Evolutionary conservation across 2,113 vertebrate genomes (phyloP), one percentile per base, ranked within the genome.

Genomic region (Gnathonemus longibarbis): DNA sequence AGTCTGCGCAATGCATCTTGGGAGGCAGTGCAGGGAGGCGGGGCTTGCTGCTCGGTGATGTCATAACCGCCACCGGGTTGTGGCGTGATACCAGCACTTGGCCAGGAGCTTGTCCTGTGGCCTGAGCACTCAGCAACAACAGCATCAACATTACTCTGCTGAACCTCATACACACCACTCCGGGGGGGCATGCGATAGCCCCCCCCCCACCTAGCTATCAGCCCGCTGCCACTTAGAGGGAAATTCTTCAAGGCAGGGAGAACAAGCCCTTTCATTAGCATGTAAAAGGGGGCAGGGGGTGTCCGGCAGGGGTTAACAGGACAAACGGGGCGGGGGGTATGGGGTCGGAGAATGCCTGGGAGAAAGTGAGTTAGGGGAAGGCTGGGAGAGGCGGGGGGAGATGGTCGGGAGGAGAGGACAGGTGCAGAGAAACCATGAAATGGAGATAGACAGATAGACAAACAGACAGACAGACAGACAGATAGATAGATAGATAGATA

Each of bases 191-290:
- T 53, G 17, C 5, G 52, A 53, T 21, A 53, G 52, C 53, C 10
- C 49, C 2, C 49, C 53, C 53, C 53, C 39, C 39, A 24, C 53
- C 53, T 24, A 58, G 53, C 11, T 58, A 58, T 58, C 53, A 58
- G 21, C 21, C 56, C 56, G 21, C 9, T 27, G n/a, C 62, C 62
- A 66, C 62, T 27, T 66, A 10, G 62, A 66, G n/a, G 62, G n/a
- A 84, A 50, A 85, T 50, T 85, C 84, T 49, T 49, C 84, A 48
- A 48, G 84, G 45, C 21, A 24, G 45, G 24, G 86, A 50, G 21
- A 77, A 66, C 77, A 89, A 84, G 89, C 84, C 89, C 45, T 83
- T 8, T 48, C 83, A 91, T 94, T 91, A 91, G 89, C 92, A 92
- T 92, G 91, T 90, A 91, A 92, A 91, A 92, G 89, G 77, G 83